A percentile compares a stretch with the other conserved stretches of the same genome.
These are phyloP conservation scores for Hypsopygia costalis DNA, from an alignment of 2,888 invertebrate species.

Conservation along the genomic window DNA sequence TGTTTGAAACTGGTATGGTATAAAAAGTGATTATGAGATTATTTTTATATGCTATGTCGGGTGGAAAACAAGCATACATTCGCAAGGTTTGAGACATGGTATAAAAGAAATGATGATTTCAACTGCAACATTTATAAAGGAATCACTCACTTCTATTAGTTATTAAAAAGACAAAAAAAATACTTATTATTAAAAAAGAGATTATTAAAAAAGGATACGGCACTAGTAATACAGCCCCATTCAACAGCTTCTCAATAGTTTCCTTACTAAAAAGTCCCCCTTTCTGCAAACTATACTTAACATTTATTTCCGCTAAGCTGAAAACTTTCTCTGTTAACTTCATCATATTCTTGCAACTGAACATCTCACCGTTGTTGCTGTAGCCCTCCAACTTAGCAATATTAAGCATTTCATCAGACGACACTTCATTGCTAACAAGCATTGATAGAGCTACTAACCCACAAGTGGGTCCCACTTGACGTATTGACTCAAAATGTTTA, in stretches of 20 bases:
- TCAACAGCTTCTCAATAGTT: conserved; percentile 72
- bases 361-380: conserved; percentile 94
- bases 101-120: too few relatives aligned
- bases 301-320: conserved; percentile 58
- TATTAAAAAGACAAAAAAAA: too few relatives aligned
- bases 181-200: too few relatives aligned
- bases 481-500: conserved; percentile 52
- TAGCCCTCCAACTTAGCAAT: conserved; percentile 83
- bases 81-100: too few relatives aligned
- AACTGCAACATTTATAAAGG: too few relatives aligned
- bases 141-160: too few relatives aligned
- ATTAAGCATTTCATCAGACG: conserved; percentile 80
- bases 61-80: too few relatives aligned
- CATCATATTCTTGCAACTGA: conserved; percentile 87
- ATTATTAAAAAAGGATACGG: conserved; percentile 79
- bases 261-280: conserved; percentile 69
- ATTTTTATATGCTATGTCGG: too few relatives aligned
- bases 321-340: conserved; percentile 80
- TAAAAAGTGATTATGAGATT: too few relatives aligned
- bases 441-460: conserved; percentile 93
- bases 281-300: conserved; percentile 54
- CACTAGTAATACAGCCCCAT: conserved; percentile 81
- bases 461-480: conserved; percentile 87
- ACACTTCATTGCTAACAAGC: conserved; percentile 82
- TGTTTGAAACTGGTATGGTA: too few relatives aligned